Evolutionary conservation across 1,140 invertebrate species (phyloP), one percentile per base, ranked within the genome.

Genomic region (Lanistes nyassanus): DNA sequence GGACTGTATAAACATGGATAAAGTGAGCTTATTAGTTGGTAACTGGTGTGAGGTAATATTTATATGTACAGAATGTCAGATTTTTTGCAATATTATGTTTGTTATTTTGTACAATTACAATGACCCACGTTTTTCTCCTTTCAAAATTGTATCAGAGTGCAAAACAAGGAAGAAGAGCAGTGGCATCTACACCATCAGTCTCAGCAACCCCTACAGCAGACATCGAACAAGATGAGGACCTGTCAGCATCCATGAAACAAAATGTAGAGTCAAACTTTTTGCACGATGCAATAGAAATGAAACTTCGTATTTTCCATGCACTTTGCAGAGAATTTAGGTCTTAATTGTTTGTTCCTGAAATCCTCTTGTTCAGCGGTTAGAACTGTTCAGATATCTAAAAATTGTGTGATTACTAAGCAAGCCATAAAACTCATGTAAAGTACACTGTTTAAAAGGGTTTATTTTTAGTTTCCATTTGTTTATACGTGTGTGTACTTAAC

Each of bases 111-210:
- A n/a, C n/a, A n/a, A n/a, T n/a, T n/a, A n/a, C n/a, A n/a, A n/a
- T n/a, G n/a, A n/a, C n/a, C n/a, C n/a, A n/a, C n/a, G n/a, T n/a
- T n/a, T n/a, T n/a, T n/a, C n/a, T n/a, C n/a, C n/a, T n/a, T n/a
- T n/a, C n/a, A n/a, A n/a, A 58, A 70, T 60, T 29, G 16, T 51
- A 37, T 55, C 74, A 81, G 75, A 76, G 76, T 78, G 80, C 78
- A 34, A 83, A 83, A 55, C 71, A 77, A 72, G 83, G 83, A 21
- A 71, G 83, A 64, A 62, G 83, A 74, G 81, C 83, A 29, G 74
- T 53, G 37, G 47, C 39, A 6, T 56, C 56, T 29, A 75, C 79
- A 53, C 3, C 67, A 26, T 70, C 76, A n/a, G 79, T 75, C 26
- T 53, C 79, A 68, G 75, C 78, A 62, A 74, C 71, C 26, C 69